Base-by-base conservation (phyloP, 2,888 invertebrate genomes). In the Platycnemis pennipes region DNA sequence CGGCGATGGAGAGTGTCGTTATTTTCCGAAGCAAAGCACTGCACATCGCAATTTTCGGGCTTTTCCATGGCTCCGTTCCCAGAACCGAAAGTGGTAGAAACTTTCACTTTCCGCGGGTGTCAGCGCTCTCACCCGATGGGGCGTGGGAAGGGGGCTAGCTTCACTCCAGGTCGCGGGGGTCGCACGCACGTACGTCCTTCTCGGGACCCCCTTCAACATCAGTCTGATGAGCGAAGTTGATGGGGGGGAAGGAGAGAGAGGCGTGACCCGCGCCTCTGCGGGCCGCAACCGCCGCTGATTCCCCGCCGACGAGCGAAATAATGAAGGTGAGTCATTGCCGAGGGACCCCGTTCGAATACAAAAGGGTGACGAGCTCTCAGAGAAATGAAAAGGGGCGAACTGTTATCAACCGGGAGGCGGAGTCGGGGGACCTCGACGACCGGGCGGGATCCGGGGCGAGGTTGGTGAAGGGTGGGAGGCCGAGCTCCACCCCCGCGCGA, bases 361-460 rank as follows among this genome's bases (percentile, higher is more conserved):
- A 63, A 22, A 63, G 63, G 63, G 63, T 2, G 26, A 26, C 63
- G 63, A 63, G 63, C 63, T 63, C 26, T 63, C 63, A 63, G 63
- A 16, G 63, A 63, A 63, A 63, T 63, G 63, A 63, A 63, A 63
- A 22, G 63, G 63, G 26, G 63, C 26, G 26, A 63, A n/a, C 63
- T 26, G 63, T 63, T 63, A 63, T 63, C 63, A 63, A 7, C 8
- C 26, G 94, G 94, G 95, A 19, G 53, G 11, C 1, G 53, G 19
- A 1, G 2, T 22, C 22, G 63, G 63, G 1, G 19, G 63, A 37
- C n/a, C n/a, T n/a, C n/a, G n/a, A n/a, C n/a, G n/a, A n/a, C 94
- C 94, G 95, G 53, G 53, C n/a, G n/a, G n/a, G n/a, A n/a, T n/a
- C 94, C 94, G 95, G 53, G 53, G 11, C 1, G 53, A 53, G 2